These are phyloP conservation scores for Trichonephila inaurata DNA, from an alignment of 1,140 invertebrate species.

Conservation along the genomic window DNA sequence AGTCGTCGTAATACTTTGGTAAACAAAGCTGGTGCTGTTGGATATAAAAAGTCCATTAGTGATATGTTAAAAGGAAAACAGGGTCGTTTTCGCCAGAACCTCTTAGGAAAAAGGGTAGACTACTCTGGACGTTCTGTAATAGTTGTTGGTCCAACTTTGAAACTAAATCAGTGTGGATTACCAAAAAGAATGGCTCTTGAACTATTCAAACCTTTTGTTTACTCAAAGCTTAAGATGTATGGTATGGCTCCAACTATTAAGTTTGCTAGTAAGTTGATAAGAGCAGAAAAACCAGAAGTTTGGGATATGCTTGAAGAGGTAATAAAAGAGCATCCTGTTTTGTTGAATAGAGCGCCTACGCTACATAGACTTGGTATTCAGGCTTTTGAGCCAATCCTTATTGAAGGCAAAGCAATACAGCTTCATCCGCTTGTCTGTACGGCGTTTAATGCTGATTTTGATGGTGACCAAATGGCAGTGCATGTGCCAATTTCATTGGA, in stretches of 20 bases:
- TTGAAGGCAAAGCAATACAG: conserved; percentile 11
- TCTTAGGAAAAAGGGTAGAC: background rate
- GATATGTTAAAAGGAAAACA: conserved; percentile 24
- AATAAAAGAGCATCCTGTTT: background rate
- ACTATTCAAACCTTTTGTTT: background rate
- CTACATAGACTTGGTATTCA: background rate
- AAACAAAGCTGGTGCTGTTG: background rate
- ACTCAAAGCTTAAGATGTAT: background rate
- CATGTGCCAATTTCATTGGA: conserved; percentile 61
- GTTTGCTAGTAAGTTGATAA: background rate
- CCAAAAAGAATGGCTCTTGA: background rate
- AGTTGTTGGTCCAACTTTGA: background rate
- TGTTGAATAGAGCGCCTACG: background rate
- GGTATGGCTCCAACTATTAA: background rate
- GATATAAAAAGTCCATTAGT: background rate
- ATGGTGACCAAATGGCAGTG: conserved; percentile 70
- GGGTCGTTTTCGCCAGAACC: conserved; percentile 11
- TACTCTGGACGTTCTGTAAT: conserved; percentile 19
- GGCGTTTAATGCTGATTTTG: conserved; percentile 54
- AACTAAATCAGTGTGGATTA: background rate
- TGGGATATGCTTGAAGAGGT: background rate
- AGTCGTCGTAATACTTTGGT: background rate
- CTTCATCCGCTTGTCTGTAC: conserved; percentile 6
- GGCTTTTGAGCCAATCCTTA: background rate
- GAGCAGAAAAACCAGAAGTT: background rate